Evolutionary conservation across 2,113 vertebrate genomes (phyloP), one percentile per base, ranked within the genome.

Genomic region (Spea multiplicata): DNA sequence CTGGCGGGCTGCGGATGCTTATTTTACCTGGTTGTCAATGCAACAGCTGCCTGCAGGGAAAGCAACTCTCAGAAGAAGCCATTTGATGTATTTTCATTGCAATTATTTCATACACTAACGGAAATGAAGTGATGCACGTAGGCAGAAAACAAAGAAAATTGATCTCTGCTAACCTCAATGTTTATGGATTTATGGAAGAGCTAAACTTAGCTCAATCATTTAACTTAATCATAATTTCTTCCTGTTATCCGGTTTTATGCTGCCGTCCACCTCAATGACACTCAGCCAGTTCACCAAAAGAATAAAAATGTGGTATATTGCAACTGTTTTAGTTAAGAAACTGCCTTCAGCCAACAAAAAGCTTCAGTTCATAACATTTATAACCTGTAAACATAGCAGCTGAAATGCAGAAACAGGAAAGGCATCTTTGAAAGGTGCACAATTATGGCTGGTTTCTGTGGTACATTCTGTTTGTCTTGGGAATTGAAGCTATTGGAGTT

Each of bases 81-180:
- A 76, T 64, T 68, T 59, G 44, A 62, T 61, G 30, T 72, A 66
- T 66, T 72, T 66, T 78, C 66, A 53, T 72, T 78, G 65, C 72
- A 72, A 78, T 78, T 72, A 78, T 59, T 72, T 52, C 71, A 78
- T 78, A 78, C 59, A 72, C 76, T 53, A 66, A 66, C 69, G 69
- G 76, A 72, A 78, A 78, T 78, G 59, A 78, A 72, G 66, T 47
- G 46, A 61, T 66, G 76, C 76, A 65, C 76, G 66, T 69, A 72
- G 44, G 76, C 48, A 64, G 76, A 9, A 10, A 13, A 13, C 2
- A 78, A 49, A 72, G 68, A 30, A 72, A 53, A 78, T 78, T 78
- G 61, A 78, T 72, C 76, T 66, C 9, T 66, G 48, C 17, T 78
- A 71, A 66, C 59, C 61, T 16, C n/a, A 14, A n/a, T 67, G 44